A percentile compares a stretch with the other conserved stretches of the same genome.
These are phyloP conservation scores for Blastomussa wellsi DNA, from an alignment of 92 coral and sea anemone genomes.

Conservation along the genomic window DNA sequence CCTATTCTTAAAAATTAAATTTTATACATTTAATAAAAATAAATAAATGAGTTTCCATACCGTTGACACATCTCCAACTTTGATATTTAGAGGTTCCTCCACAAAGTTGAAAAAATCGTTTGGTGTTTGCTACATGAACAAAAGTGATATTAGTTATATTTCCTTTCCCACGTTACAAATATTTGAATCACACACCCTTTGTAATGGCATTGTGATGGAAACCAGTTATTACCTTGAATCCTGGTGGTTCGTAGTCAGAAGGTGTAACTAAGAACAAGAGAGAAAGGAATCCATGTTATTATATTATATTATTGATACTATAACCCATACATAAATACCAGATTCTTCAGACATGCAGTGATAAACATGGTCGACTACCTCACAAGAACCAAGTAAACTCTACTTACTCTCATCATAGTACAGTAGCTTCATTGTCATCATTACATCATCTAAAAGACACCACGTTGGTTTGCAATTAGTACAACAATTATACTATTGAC, in stretches of 20 bases:
- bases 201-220: background rate
- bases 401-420: constrained; percentile 90
- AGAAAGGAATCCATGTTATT: too few relatives aligned
- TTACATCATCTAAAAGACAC: constrained; percentile 77
- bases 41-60: constrained; percentile 52
- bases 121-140: constrained; percentile 66
- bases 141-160: background rate
- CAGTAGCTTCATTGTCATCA: constrained; percentile 97
- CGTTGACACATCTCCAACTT: constrained; percentile 96
- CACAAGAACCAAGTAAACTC: background rate
- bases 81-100: constrained; percentile 88
- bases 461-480: background rate
- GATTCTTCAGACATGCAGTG: background rate
- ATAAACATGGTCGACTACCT: background rate
- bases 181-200: background rate
- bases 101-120: constrained; percentile 67
- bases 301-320: too few relatives aligned
- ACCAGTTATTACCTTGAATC: constrained; percentile 91
- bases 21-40: too few relatives aligned
- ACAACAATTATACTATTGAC: background rate
- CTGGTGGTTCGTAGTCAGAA: constrained; percentile 90
- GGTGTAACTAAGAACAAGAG: constrained; percentile 76
- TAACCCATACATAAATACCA: background rate
- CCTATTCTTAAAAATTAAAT: too few relatives aligned
- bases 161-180: background rate